Percentiles rank a stretch among this genome's conserved stretches.
Conservation (phyloP, 2,888 invertebrate genomes). For the Lasioglossum morio region DNA sequence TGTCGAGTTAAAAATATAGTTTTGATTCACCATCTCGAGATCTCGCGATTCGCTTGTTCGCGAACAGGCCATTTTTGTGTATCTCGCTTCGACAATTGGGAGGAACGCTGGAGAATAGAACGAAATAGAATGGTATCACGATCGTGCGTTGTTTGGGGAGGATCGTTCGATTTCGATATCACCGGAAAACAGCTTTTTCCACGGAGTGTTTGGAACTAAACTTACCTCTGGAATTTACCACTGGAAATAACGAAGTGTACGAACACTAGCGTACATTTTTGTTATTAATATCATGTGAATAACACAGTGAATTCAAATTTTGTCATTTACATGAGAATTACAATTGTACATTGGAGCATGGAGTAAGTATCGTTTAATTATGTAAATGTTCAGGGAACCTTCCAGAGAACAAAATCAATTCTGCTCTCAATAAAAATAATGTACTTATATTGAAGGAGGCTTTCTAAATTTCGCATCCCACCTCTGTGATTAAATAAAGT, state of each 20-base stretch:
- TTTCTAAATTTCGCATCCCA: no score
- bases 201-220: not conserved
- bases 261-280: not conserved
- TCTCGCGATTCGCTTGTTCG: not conserved
- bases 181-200: not conserved
- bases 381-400: no score
- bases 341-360: no score
- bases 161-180: not conserved
- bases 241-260: not conserved
- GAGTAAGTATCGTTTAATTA: no score
- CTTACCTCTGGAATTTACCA: not conserved
- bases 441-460: no score
- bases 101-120: not conserved
- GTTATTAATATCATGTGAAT: no score
- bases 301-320: no score
- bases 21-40: constrained; percentile 17
- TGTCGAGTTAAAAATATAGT: constrained; percentile 35
- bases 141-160: not conserved
- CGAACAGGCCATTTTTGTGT: constrained; percentile 16
- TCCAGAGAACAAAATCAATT: no score
- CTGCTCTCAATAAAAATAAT: no score
- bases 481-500: no score
- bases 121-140: not conserved
- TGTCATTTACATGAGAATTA: no score
- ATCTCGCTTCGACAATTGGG: not conserved